Evolutionary conservation across 2,113 vertebrate species (phyloP).

Genomic region (Dascyllus trimaculatus): DNA sequence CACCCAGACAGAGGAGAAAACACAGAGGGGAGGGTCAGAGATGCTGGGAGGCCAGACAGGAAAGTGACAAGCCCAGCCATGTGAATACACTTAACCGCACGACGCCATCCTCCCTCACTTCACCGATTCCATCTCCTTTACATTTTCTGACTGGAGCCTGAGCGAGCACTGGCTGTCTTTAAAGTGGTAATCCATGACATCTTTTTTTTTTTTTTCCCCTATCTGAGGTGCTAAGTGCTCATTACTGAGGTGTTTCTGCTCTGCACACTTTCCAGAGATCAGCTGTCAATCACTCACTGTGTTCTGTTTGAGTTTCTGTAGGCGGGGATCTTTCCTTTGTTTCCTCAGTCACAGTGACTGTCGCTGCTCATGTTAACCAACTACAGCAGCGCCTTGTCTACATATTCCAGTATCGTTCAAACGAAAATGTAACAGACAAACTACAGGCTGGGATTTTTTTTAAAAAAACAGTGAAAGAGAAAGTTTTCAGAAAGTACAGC

Average conservation of each 20-base stretch:
- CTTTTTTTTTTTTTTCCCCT: neutral
- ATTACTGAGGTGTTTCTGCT: conserved; percentile 46
- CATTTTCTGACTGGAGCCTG: conserved; percentile 31
- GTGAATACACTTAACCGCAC: conserved; percentile 44
- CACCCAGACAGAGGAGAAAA: conserved; percentile 7
- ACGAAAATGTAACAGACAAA: neutral
- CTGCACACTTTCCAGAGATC: conserved; percentile 37
- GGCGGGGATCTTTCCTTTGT: conserved; percentile 17
- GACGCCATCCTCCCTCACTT: conserved; percentile 45
- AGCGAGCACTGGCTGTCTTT: neutral
- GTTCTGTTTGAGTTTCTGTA: conserved; percentile 36
- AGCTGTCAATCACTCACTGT: conserved; percentile 51
- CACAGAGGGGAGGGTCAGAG: conserved; percentile 14
- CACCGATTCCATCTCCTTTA: conserved; percentile 33
- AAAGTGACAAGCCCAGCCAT: conserved; percentile 59
- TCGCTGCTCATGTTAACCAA: conserved; percentile 33
- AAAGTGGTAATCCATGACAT: conserved; percentile 46
- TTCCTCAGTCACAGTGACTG: conserved; percentile 33
- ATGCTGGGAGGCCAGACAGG: conserved; percentile 45
- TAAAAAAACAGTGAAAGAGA: neutral
- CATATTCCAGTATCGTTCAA: conserved; percentile 14
- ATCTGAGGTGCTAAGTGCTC: conserved; percentile 40
- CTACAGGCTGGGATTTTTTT: neutral
- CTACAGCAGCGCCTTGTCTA: conserved; percentile 5
- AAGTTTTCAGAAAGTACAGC: neutral